These are phyloP conservation scores for Anarhynchus alexandrinus DNA, from an alignment of 2,113 vertebrate species.

Conservation along the genomic window DNA sequence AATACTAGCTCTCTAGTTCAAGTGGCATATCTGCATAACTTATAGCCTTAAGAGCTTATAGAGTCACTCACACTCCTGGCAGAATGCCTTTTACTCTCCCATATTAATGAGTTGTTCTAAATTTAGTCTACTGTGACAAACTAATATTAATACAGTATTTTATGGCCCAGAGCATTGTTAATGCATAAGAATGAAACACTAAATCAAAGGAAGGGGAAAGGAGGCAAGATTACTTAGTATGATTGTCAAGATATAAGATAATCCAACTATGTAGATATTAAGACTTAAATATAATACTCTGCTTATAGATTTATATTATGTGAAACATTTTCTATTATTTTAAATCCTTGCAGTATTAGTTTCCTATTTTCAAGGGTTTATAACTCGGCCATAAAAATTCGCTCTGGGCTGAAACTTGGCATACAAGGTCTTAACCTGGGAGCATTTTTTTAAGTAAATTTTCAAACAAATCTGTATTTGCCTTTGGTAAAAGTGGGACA, in stretches of 20 bases:
- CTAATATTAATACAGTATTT: conserved; percentile 89
- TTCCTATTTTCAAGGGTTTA: conserved; percentile 84
- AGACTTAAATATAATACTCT: conserved; percentile 85
- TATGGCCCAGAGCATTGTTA: conserved; percentile 82
- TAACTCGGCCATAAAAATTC: conserved; percentile 75
- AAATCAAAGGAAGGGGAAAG: conserved; percentile 70
- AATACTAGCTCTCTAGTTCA: conserved; percentile 77
- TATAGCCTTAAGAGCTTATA: conserved; percentile 79
- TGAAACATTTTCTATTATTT: conserved; percentile 88
- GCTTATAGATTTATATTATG: conserved; percentile 84
- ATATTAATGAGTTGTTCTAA: conserved; percentile 88
- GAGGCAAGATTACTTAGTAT: conserved; percentile 77
- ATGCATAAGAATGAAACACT: conserved; percentile 80
- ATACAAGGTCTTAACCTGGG: conserved; percentile 73
- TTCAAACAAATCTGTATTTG: conserved; percentile 60
- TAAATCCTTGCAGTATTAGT: conserved; percentile 82
- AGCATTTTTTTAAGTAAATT: conserved; percentile 65
- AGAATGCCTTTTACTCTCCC: conserved; percentile 81
- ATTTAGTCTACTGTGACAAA: conserved; percentile 85
- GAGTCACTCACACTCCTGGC: conserved; percentile 75
- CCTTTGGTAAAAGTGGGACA: conserved; percentile 4
- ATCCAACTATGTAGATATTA: conserved; percentile 86
- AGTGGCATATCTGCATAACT: conserved; percentile 84
- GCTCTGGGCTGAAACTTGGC: conserved; percentile 71
- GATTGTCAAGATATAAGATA: conserved; percentile 83